Evolutionary conservation across 2,888 invertebrate genomes (phyloP).

Genomic region (Galerucella nymphaeae): DNA sequence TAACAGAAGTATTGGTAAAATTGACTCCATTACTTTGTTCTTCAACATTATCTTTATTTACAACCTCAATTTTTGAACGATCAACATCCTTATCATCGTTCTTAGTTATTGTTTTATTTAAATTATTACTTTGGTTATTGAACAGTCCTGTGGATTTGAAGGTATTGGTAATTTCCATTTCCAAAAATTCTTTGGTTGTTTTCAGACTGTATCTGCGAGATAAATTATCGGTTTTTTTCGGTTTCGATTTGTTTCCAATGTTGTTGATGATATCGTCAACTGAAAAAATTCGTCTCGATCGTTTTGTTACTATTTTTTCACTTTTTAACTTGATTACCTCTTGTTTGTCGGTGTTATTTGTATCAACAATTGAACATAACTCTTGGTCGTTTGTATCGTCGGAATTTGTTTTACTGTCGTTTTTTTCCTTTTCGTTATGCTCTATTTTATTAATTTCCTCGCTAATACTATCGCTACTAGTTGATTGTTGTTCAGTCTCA

Average conservation of each 20-base stretch:
- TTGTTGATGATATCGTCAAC: constrained; percentile 59
- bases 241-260: constrained; percentile 47
- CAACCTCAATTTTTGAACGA: not conserved
- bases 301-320: constrained; percentile 31
- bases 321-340: constrained; percentile 2
- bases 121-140: not conserved
- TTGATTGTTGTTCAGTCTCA: constrained; percentile 27
- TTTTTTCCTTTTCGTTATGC: not conserved
- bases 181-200: constrained; percentile 43
- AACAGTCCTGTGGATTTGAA: constrained; percentile 20
- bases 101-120: not conserved
- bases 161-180: constrained; percentile 44
- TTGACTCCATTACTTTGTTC: not conserved
- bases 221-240: constrained; percentile 25
- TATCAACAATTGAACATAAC: not conserved
- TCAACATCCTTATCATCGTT: not conserved
- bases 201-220: constrained; percentile 44
- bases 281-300: constrained; percentile 54
- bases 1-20: not conserved
- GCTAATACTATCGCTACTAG: constrained; percentile 11
- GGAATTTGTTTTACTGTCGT: constrained; percentile 7
- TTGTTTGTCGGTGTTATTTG: constrained; percentile 3
- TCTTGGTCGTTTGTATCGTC: constrained; percentile 8
- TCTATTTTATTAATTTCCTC: constrained; percentile 9
- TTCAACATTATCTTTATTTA: not conserved